Evolutionary conservation across 2,113 vertebrate genomes (phyloP).

Genomic region (Eptatretus burgeri): DNA sequence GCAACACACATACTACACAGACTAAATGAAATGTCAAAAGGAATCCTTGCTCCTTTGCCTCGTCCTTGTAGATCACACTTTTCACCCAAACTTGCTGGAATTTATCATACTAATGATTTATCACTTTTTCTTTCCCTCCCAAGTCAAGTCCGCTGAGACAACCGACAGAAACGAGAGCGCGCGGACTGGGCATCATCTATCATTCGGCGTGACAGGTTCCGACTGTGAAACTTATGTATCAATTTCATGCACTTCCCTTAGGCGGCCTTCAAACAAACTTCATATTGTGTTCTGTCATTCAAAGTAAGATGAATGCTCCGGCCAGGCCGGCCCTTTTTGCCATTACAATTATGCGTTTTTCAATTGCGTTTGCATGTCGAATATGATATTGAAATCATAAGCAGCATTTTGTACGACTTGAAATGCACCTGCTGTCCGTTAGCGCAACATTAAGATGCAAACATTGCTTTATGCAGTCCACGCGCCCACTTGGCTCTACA

Average conservation of each 20-base stretch:
- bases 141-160: slow-evolving; percentile 1
- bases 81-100: background rate
- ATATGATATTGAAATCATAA: background rate
- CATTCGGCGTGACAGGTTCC: background rate
- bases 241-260: background rate
- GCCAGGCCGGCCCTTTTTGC: background rate
- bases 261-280: slow-evolving; percentile 6
- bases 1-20: too few relatives aligned
- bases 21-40: too few relatives aligned
- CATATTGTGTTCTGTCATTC: slow-evolving; percentile 6
- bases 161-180: background rate
- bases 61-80: slow-evolving; percentile 4
- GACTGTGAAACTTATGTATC: slow-evolving; percentile 6
- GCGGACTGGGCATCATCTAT: slow-evolving; percentile 1
- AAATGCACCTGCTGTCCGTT: background rate
- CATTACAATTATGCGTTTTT: slow-evolving; percentile 3
- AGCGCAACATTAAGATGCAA: too few relatives aligned
- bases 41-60: background rate
- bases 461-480: too few relatives aligned
- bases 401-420: background rate
- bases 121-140: background rate
- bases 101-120: slow-evolving; percentile 6
- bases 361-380: background rate
- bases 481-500: too few relatives aligned
- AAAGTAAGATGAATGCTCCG: slow-evolving; percentile 5